These are phyloP conservation scores for Heliconius eleuchia DNA, from an alignment of 1,140 invertebrate species.

Conservation along the genomic window DNA sequence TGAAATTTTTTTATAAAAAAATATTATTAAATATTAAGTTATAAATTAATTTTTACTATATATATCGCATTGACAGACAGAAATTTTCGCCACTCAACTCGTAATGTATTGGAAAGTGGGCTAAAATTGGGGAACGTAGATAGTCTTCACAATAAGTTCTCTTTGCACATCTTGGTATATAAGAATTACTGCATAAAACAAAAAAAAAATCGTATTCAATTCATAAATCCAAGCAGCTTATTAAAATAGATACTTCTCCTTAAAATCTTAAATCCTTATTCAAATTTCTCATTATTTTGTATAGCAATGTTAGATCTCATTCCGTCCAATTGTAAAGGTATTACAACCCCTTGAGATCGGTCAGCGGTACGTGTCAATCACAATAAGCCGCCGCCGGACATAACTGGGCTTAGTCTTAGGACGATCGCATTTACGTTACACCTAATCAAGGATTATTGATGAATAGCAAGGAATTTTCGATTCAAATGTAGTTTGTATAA, in stretches of 20 bases:
- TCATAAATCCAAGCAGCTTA: too few relatives aligned
- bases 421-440: constrained; percentile 64
- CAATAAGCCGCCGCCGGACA: constrained; percentile 36
- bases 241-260: not conserved
- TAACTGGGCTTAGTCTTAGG: constrained; percentile 37
- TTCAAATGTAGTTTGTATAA: not conserved
- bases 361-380: constrained; percentile 36
- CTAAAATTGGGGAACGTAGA: too few relatives aligned
- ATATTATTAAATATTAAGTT: too few relatives aligned
- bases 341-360: constrained; percentile 32
- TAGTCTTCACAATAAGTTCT: too few relatives aligned
- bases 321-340: constrained; percentile 34
- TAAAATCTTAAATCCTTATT: not conserved
- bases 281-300: constrained; percentile 15
- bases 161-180: too few relatives aligned
- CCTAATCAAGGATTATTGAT: constrained; percentile 58
- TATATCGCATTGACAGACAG: too few relatives aligned
- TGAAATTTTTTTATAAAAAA: too few relatives aligned
- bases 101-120: too few relatives aligned
- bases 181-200: too few relatives aligned
- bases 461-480: not conserved
- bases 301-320: constrained; percentile 9
- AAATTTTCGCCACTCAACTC: too few relatives aligned
- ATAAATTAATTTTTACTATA: too few relatives aligned
- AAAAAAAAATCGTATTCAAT: too few relatives aligned